A percentile compares a stretch with the other conserved stretches of the same genome.
phyloP scores from a whole-genome alignment of 92 coral and sea anemone genomes.

The Blastomussa wellsi region DNA sequence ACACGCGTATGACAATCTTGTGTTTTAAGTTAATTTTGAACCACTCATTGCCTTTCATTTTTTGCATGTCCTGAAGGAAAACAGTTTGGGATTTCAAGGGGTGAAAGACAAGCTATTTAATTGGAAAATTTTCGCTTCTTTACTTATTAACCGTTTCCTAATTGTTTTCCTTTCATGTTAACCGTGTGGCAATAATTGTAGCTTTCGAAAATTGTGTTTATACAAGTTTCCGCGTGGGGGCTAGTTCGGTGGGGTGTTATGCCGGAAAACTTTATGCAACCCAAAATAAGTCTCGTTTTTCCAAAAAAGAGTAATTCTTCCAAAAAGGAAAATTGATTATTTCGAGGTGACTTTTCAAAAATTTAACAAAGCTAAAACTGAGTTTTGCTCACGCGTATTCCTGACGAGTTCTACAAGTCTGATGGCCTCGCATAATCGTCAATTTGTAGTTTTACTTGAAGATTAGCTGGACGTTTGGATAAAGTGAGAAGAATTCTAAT shows the following conservation, averaged over 20 bases:
- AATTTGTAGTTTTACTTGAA: background rate
- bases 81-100: conserved; percentile 8
- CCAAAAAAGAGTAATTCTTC: background rate
- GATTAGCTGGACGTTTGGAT: background rate
- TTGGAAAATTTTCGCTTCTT: background rate
- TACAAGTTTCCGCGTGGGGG: background rate
- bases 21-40: background rate
- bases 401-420: background rate
- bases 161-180: conserved; percentile 6
- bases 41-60: background rate
- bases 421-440: background rate
- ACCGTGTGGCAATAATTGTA: background rate
- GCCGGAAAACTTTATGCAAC: background rate
- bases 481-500: background rate
- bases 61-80: background rate
- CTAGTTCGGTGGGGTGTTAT: background rate
- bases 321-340: background rate
- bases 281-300: background rate
- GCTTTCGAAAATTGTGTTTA: conserved; percentile 1
- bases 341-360: background rate
- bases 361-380: background rate
- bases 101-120: background rate
- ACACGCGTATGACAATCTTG: background rate
- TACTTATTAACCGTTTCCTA: background rate
- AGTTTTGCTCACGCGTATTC: background rate